These are phyloP conservation scores for Hoplodrina ambigua DNA, from an alignment of 2,888 invertebrate species.

Conservation along the genomic window DNA sequence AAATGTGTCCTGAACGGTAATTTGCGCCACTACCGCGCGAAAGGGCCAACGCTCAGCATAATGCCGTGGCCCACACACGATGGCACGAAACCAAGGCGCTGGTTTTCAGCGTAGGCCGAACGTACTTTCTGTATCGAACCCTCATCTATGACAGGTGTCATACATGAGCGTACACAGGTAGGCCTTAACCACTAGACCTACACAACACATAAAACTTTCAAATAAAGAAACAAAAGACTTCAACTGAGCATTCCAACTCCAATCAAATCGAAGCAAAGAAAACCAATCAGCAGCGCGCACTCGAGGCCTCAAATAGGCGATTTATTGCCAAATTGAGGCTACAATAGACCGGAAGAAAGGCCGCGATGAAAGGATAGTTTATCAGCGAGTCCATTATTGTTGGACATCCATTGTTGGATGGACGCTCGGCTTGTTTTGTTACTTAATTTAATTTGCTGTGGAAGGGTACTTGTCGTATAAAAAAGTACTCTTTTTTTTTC, in stretches of 20 bases:
- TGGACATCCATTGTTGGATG: slow-evolving; percentile 57
- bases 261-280: slow-evolving; percentile 58
- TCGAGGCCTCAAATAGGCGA: slow-evolving; percentile 65
- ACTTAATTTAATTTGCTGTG: slow-evolving; percentile 66
- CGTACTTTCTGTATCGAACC: too few species aligned
- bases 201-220: not conserved
- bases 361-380: slow-evolving; percentile 67
- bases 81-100: too few species aligned
- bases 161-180: too few species aligned
- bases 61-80: too few species aligned
- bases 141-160: too few species aligned
- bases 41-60: too few species aligned
- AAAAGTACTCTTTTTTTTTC: slow-evolving; percentile 37
- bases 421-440: slow-evolving; percentile 62
- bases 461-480: slow-evolving; percentile 28
- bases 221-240: slow-evolving; percentile 24
- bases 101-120: too few species aligned
- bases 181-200: too few species aligned
- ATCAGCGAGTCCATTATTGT: slow-evolving; percentile 67
- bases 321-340: slow-evolving; percentile 69
- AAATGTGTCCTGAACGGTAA: too few species aligned
- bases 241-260: slow-evolving; percentile 41
- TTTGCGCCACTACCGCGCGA: too few species aligned
- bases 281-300: slow-evolving; percentile 64
- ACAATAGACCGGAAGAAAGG: slow-evolving; percentile 67